phyloP scores from a whole-genome alignment of 1,140 invertebrate genomes.

The Galleria mellonella region DNA sequence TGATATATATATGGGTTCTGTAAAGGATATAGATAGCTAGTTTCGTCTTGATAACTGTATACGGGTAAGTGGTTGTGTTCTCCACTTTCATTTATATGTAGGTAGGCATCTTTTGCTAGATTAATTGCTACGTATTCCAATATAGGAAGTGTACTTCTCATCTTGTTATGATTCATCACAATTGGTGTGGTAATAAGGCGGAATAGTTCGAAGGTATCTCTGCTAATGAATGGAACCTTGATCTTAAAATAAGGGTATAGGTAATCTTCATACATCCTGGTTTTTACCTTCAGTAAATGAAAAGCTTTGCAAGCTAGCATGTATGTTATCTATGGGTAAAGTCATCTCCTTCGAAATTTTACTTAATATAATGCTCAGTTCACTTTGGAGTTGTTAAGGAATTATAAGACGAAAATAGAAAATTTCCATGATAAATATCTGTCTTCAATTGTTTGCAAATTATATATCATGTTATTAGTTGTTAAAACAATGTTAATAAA shows the following conservation, averaged over 20 bases:
- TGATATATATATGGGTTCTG: no score
- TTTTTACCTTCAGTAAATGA: background rate
- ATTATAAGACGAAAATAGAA: background rate
- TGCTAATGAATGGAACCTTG: background rate
- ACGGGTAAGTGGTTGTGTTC: no score
- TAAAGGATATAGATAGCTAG: constrained; percentile 4
- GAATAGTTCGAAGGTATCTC: constrained; percentile 1
- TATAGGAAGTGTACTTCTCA: background rate
- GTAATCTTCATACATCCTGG: constrained; percentile 4
- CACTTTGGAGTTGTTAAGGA: no score
- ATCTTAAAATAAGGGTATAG: constrained; percentile 10
- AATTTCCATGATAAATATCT: constrained; percentile 8
- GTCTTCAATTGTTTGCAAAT: constrained; percentile 1
- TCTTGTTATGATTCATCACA: background rate
- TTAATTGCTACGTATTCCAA: constrained; percentile 1
- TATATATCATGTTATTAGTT: no score
- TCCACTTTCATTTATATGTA: constrained; percentile 1
- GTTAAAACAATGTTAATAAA: no score
- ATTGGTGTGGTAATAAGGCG: constrained; percentile 1
- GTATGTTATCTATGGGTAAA: no score
- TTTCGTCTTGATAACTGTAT: background rate
- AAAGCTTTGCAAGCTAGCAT: no score
- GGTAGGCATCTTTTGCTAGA: constrained; percentile 3
- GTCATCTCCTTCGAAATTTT: no score
- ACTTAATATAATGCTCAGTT: no score